Evolutionary conservation across 2,113 vertebrate species (phyloP).

Genomic region (Rhizomys pruinosus): DNA sequence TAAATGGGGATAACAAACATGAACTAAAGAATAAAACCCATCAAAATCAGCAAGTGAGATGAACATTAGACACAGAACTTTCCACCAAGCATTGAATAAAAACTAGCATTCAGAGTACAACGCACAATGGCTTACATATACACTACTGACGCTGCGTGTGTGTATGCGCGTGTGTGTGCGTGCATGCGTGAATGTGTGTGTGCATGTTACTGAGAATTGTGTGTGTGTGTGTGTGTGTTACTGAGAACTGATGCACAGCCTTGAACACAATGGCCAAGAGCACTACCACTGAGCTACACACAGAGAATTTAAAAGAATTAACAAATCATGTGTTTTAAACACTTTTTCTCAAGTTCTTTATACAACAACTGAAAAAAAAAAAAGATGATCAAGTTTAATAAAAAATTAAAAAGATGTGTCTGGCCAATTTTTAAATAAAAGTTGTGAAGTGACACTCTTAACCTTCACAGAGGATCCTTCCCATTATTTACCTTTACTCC

Average conservation of each 20-base stretch:
- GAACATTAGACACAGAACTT: background rate
- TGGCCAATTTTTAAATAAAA: background rate
- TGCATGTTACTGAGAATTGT: no score
- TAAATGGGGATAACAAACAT: background rate
- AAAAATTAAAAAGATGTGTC: background rate
- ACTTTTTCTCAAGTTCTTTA: slow-evolving; percentile 21
- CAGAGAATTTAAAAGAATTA: background rate
- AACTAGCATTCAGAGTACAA: background rate
- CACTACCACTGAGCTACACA: background rate
- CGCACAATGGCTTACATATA: background rate
- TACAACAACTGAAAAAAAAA: background rate
- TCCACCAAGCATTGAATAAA: background rate
- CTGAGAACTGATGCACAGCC: background rate
- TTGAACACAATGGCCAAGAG: background rate
- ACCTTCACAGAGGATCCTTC: background rate
- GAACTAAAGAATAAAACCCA: background rate
- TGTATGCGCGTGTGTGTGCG: no score
- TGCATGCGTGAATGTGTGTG: no score
- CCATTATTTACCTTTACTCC: background rate
- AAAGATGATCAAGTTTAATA: background rate
- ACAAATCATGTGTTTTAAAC: background rate
- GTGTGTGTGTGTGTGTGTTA: no score
- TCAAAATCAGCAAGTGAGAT: background rate
- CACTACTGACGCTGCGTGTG: background rate
- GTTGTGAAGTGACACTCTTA: background rate